A percentile compares a stretch with the other conserved stretches of the same genome.
These are phyloP conservation scores for Accipiter virgatus DNA, from an alignment of 2,113 vertebrate species.

Conservation along the genomic window DNA sequence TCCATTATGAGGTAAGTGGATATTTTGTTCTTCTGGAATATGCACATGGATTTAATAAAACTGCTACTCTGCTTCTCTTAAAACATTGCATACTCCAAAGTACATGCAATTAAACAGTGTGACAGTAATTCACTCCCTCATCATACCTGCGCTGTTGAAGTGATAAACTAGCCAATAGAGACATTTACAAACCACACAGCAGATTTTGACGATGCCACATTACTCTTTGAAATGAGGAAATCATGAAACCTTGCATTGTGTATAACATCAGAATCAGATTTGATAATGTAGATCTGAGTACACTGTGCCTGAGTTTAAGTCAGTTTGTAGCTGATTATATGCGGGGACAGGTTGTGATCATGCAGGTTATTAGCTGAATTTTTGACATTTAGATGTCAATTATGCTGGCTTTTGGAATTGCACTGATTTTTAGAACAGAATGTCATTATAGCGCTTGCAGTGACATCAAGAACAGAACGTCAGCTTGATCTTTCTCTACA, in stretches of 20 bases:
- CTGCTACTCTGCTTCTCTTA: neutral
- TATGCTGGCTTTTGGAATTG: neutral
- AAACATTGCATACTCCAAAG: neutral
- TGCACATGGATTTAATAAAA: neutral
- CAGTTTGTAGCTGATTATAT: neutral
- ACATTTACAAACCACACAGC: neutral
- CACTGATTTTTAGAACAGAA: slow-evolving; percentile 43
- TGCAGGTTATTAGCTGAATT: slow-evolving; percentile 15
- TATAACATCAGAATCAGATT: neutral
- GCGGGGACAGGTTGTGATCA: neutral
- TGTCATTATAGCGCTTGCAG: neutral
- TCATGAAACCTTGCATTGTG: neutral
- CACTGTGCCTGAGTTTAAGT: neutral
- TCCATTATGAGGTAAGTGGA: neutral
- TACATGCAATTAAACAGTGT: neutral
- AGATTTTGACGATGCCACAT: neutral
- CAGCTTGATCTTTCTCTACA: slow-evolving; percentile 40
- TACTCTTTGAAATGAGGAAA: neutral
- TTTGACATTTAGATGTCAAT: slow-evolving; percentile 26
- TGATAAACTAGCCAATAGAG: neutral
- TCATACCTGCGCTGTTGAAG: neutral
- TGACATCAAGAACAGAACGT: slow-evolving; percentile 51
- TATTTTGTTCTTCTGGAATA: neutral
- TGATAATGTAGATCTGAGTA: neutral
- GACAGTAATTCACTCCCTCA: neutral